Evolutionary conservation across 2,113 vertebrate genomes (phyloP).

Genomic region (Melospiza melodia): DNA sequence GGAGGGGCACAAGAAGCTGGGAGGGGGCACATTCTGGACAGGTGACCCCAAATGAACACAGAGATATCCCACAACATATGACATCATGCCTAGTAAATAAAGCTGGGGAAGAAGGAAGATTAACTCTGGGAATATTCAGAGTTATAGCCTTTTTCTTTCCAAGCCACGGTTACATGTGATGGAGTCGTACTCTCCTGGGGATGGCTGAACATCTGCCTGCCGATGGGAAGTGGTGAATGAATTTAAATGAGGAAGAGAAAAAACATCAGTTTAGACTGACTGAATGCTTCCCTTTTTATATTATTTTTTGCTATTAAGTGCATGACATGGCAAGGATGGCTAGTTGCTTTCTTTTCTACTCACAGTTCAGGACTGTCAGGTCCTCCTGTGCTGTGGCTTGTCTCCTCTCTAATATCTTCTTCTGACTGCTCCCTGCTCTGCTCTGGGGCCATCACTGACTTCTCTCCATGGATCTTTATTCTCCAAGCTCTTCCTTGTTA

Average conservation of each 20-base stretch:
- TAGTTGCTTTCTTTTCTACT: neutral
- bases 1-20: neutral
- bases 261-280: neutral
- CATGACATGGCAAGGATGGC: neutral
- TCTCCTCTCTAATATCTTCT: neutral
- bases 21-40: neutral
- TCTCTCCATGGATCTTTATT: neutral
- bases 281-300: neutral
- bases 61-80: neutral
- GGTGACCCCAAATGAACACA: neutral
- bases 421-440: neutral
- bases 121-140: neutral
- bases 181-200: neutral
- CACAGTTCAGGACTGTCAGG: neutral
- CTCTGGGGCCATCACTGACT: neutral
- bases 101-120: neutral
- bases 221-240: neutral
- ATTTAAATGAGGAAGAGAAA: neutral
- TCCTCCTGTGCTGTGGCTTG: neutral
- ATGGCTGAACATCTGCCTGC: neutral
- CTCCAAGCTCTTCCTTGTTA: neutral
- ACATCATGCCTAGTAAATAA: neutral
- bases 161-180: rapidly evolving
- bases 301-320: neutral
- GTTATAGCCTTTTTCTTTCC: neutral